Evolutionary conservation across 2,113 vertebrate genomes (phyloP).

Genomic region (Tylochromis polylepis): DNA sequence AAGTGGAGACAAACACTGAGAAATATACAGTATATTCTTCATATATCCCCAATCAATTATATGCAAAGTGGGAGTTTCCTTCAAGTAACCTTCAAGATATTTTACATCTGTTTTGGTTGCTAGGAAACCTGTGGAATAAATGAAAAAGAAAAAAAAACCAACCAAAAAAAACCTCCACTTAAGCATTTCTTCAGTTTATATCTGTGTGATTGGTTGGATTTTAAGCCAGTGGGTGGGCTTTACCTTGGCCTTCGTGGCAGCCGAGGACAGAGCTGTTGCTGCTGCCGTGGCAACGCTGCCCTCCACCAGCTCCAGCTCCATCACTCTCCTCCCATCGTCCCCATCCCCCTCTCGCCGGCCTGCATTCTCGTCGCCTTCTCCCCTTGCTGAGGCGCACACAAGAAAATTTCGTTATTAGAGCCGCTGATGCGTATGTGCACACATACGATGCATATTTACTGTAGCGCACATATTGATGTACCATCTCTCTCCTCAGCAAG

Average conservation of each 20-base stretch:
- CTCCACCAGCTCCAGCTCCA: slow-evolving; percentile 88
- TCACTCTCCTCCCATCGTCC: slow-evolving; percentile 77
- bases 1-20: neutral
- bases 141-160: fast-evolving
- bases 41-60: neutral
- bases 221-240: neutral
- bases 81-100: neutral
- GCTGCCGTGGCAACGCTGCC: slow-evolving; percentile 89
- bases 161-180: neutral
- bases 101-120: neutral
- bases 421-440: neutral
- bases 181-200: neutral
- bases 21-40: neutral
- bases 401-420: neutral
- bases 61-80: neutral
- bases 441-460: neutral
- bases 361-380: slow-evolving; percentile 80
- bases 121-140: neutral
- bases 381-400: slow-evolving; percentile 61
- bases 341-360: slow-evolving; percentile 77
- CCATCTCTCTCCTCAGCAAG: slow-evolving; percentile 59
- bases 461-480: neutral
- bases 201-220: neutral
- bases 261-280: slow-evolving; percentile 90
- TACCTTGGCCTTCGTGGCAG: slow-evolving; percentile 97